Evolutionary conservation across 2,113 vertebrate species (phyloP), one percentile per base, ranked within the genome.

Genomic region (Colius striatus): DNA sequence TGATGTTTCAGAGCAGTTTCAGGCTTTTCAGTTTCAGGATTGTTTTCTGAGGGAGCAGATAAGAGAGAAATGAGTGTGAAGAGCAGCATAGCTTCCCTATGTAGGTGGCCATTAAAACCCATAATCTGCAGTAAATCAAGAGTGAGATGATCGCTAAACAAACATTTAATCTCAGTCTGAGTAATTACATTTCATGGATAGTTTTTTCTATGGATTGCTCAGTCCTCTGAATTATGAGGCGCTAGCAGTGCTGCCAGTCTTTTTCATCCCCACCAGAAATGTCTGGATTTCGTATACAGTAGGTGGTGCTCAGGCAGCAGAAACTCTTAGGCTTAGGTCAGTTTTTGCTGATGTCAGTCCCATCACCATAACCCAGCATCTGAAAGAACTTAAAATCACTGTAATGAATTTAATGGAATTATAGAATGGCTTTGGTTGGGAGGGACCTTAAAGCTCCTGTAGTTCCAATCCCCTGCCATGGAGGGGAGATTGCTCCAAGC

Each of bases 251-350:
- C 36, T 68, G 57, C 16, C 16, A 55, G 9, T 47, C 34, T 45
- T 47, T 61, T 0, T 0, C 50, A 47, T 48, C 7, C 13, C 25
- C 23, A 19, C 20, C 58, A 30, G 30, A 58, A 79, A 38, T 26
- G 17, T 50, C n/a, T 30, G 53, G 11, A 4, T 62, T 80, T 67
- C n/a, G 54, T 22, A 60, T 2, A 11, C 26, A 22, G 50, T 29
- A 45, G 23, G 15, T 50, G 58, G 9, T 14, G 8, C 15, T 45
- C 32, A 66, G 65, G 36, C 18, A 61, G 16, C 18, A 71, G 36
- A 66, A 89, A 6, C 21, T 66, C 41, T 87, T 30, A 48, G n/a
- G 11, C 5, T 84, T 3, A 79, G 57, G 27, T 38, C 45, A 9
- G 62, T 7, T 60, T 66, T 76, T 66, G 3, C 43, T 48, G 45